Evolutionary conservation across 1,140 invertebrate genomes (phyloP), one percentile per base, ranked within the genome.

Genomic region (Philopotamus ludificatus): DNA sequence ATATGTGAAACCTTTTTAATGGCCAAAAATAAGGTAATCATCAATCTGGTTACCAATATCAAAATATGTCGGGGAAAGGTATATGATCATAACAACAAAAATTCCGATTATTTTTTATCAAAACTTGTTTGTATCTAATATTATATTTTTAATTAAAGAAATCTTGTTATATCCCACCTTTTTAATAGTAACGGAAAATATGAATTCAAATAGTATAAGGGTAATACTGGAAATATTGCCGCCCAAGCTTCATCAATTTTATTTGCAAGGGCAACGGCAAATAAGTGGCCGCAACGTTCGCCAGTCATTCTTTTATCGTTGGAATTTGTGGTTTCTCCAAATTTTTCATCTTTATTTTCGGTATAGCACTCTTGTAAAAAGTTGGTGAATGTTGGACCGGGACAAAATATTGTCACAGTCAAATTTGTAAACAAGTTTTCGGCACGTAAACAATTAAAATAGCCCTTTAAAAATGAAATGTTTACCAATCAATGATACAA

Each of bases 161-260:
- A n/a, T n/a, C n/a, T n/a, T n/a, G n/a, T n/a, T n/a, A n/a, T n/a
- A n/a, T n/a, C n/a, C n/a, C n/a, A n/a, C n/a, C n/a, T n/a, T n/a
- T n/a, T n/a, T n/a, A n/a, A n/a, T n/a, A n/a, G n/a, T n/a, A n/a
- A n/a, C n/a, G 91, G 89, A 63, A 83, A 86, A 71, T 91, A 90
- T 39, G 83, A 80, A 12, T 70, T 70, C 0, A 86, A 49, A 73
- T 94, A 94, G 3, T 79, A 73, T 3, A 92, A 65, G 1, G 82
- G 73, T n/a, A 93, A 77, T 1, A 87, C 62, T 0, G 86, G 85
- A 53, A 89, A 85, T 2, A 84, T 50, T 16, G 79, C 80, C 66
- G 92, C 89, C 91, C 92, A 95, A 1, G 84, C 85, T 78, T 93
- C 87, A 55, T 85, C 75, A 54, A 92, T 70, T 75, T 87, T 83